A percentile compares a stretch with the other conserved stretches of the same genome.
Evolutionary conservation across 2,888 invertebrate genomes (phyloP).

Genomic region (Ganaspis brasiliensis): DNA sequence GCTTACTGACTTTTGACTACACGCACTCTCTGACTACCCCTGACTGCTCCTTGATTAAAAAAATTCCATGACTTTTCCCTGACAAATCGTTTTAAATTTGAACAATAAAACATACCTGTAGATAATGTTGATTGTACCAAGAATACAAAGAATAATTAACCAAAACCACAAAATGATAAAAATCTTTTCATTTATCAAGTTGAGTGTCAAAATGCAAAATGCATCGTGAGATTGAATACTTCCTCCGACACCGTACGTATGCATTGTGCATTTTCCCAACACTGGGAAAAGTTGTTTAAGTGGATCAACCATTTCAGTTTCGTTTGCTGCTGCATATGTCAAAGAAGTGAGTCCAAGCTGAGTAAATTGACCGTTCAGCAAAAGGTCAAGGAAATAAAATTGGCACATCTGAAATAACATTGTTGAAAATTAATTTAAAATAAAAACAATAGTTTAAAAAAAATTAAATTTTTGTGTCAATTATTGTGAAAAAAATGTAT

Average conservation of each 20-base stretch:
- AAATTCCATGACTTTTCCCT: too few species aligned
- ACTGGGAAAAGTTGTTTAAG: constrained; percentile 88
- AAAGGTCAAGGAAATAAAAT: constrained; percentile 86
- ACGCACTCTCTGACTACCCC: too few species aligned
- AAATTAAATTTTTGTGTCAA: too few species aligned
- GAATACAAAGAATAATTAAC: constrained; percentile 85
- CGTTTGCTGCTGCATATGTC: constrained; percentile 80
- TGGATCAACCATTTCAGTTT: constrained; percentile 83
- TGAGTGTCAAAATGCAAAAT: constrained; percentile 89
- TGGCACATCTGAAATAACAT: constrained; percentile 87
- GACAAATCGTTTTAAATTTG: neutral
- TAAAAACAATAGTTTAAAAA: too few species aligned
- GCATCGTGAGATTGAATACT: constrained; percentile 83
- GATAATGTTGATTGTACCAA: constrained; percentile 85
- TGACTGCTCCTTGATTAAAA: too few species aligned
- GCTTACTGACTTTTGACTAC: too few species aligned
- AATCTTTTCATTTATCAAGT: constrained; percentile 91
- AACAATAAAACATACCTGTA: constrained; percentile 81
- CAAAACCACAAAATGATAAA: constrained; percentile 89
- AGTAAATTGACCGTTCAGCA: constrained; percentile 85
- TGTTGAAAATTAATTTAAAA: too few species aligned
- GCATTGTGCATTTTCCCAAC: constrained; percentile 85
- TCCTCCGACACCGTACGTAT: constrained; percentile 84
- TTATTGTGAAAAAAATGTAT: too few species aligned
- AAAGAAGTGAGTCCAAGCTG: constrained; percentile 84